Evolutionary conservation across 2,888 invertebrate genomes (phyloP), one percentile per base, ranked within the genome.

Genomic region (Falcaria lacertinaria): DNA sequence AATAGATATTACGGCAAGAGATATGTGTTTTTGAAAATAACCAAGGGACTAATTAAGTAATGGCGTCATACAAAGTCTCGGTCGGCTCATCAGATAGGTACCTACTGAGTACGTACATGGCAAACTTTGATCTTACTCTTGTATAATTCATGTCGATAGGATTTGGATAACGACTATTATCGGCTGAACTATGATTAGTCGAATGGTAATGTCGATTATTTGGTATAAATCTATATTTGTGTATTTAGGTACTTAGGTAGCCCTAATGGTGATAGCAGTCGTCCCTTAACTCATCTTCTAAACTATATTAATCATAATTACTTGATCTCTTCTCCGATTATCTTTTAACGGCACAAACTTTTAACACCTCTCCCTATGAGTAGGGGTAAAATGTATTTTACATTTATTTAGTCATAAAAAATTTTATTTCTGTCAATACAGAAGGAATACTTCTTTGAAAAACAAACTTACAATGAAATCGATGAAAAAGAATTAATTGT

Each of bases 61-160:
- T 25, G 25, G 22, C 15, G 11, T 22, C 11, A 14, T 43, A 47
- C 33, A 25, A 38, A 19, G 32, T 11, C 28, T 36, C 11, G 28
- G 28, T 3, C 28, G 28, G 11, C 11, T 28, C 7, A 28, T 28
- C 28, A 28, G 11, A 28, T 28, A 28, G 28, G 28, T 28, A 19
- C 4, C 6, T 19, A 19, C 4, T 14, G 33, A 42, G 32, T 33
- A 37, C 45, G 40, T 39, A 36, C 34, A 41, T 22, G 39, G 34
- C 37, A 22, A 34, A 44, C 57, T 56, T 56, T 54, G 56, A 57
- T 56, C 50, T 54, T 46, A 45, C 45, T 45, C 50, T 54, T 56
- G 58, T 60, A 54, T 52, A 62, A 60, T 62, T 57, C 57, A 53
- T 43, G 48, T 37, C 45, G 44, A 54, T 43, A 43, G 42, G 43